Evolutionary conservation across 2,888 invertebrate species (phyloP), one percentile per base, ranked within the genome.

Genomic region (Rotaria sp.): DNA sequence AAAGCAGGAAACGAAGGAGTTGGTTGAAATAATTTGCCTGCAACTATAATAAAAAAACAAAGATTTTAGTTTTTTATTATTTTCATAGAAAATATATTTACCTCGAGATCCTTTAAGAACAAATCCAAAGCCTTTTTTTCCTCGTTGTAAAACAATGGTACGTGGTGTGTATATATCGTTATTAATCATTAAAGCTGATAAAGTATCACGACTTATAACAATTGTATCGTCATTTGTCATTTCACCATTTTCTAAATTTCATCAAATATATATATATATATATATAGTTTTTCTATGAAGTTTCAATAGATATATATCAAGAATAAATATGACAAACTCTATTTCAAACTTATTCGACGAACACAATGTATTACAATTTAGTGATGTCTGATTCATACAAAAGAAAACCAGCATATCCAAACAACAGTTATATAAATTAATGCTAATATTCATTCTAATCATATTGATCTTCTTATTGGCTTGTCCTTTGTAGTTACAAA

Each of bases 101-200:
- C 84, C 52, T 84, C 75, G 85, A 21, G 86, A 85, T 7, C 99
- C 99, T 87, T 98, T 94, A 88, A 99, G 93, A 88, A 99, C 96
- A 92, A 99, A 99, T 55, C 99, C 99, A 92, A 97, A 99, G 52
- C 98, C 98, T 89, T 96, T 95, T 87, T 95, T 94, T 87, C 97
- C 96, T 87, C 96, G 94, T 92, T 97, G 97, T 88, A 99, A 93
- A 75, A 96, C 95, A 86, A 96, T 96, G 52, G 95, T 95, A 87
- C 96, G 93, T 30, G 86, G 86, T n/a, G 48, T 75, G 41, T 75
- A 80, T n/a, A 41, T 30, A 26, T 80, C 85, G n/a, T 85, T 85
- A 74, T 55, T 85, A 13, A 86, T 86, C 30, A 89, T 88, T 38
- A 90, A 88, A 26, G 90, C 89, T 13, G 90, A 89, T 85, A 90